Base-by-base conservation (phyloP, 2,113 vertebrate species). In the Plecotus auritus region DNA sequence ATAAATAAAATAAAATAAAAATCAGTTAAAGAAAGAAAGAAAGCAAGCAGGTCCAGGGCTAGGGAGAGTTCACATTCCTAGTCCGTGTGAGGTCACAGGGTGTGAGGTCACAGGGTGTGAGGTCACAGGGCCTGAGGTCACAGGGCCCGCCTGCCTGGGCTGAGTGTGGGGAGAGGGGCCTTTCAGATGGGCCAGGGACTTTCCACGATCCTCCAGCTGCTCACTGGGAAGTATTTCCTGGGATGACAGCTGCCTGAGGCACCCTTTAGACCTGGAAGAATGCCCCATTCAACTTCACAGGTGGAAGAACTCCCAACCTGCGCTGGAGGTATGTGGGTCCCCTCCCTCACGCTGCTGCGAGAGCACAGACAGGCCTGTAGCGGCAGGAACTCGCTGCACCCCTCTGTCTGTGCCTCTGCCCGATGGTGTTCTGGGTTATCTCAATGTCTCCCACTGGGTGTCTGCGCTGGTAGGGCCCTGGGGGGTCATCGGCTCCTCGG, bases 311-410 rank as follows among this genome's bases (percentile, higher is more conserved):
- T 45, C 67, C 49, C 23, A n/a, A 18, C 17, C 51, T 67, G n/a
- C 45, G 6, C n/a, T 0, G 3, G 32, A 26, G 32, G 56, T 47
- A 16, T 82, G 42, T 4, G 8, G 5, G 5, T 64, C 17, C n/a
- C 5, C 12, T 17, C 28, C 22, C 11, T 22, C 17, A n/a, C 0
- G 2, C 13, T 11, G 14, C 32, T 11, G 14, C 32, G 80, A 51
- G 23, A 28, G 26, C n/a, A 72, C 16, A 67, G 82, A 37, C 11
- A 6, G 16, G n/a, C 49, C 51, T 37, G 64, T 2, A 7, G 37
- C 5, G 26, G 6, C 17, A 22, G 32, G 76, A 32, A 4, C 45
- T 72, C 0, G 0, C n/a, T 32, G 26, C 2, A 10, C 18, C 28
- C 47, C n/a, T 26, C 37, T 0, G 4, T 28, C 42, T 26, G 26